Conservation (phyloP, 2,113 vertebrate genomes). For the Hippocampus zosterae region DNA sequence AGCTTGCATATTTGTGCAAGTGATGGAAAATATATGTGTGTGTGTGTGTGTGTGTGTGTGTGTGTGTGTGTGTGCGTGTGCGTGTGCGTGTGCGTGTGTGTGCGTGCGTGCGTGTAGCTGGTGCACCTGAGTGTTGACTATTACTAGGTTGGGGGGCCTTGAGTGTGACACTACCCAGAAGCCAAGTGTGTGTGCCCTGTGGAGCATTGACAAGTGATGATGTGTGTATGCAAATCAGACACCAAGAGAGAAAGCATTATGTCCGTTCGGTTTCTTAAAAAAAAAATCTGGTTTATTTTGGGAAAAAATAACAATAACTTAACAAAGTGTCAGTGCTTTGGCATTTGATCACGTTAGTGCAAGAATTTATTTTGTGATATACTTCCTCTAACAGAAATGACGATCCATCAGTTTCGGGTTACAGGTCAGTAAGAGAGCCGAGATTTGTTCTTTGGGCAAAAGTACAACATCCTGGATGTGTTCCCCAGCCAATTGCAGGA, state of each 20-base stretch:
- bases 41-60: constrained; percentile 12
- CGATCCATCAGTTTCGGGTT: too few species aligned
- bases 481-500: too few species aligned
- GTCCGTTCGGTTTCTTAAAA: constrained; percentile 9
- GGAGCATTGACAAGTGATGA: constrained; percentile 1
- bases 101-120: constrained; percentile 18
- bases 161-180: constrained; percentile 60
- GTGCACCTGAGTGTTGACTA: constrained; percentile 57
- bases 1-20: constrained; percentile 51
- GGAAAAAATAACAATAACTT: background rate
- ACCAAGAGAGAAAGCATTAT: constrained; percentile 26
- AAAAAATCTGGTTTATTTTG: constrained; percentile 15
- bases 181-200: constrained; percentile 2
- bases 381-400: too few species aligned
- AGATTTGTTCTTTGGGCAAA: too few species aligned
- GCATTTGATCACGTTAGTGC: background rate
- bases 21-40: constrained; percentile 50
- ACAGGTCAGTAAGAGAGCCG: too few species aligned
- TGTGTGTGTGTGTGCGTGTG: constrained; percentile 19
- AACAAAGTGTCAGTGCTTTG: constrained; percentile 19
- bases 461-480: too few species aligned
- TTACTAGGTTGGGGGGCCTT: constrained; percentile 35
- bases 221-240: constrained; percentile 11
- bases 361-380: too few species aligned
- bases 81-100: constrained; percentile 14